Percentiles rank a stretch among this genome's conserved stretches.
Evolutionary conservation across 2,113 vertebrate species (phyloP).

Genomic region (Zootoca vivipara): DNA sequence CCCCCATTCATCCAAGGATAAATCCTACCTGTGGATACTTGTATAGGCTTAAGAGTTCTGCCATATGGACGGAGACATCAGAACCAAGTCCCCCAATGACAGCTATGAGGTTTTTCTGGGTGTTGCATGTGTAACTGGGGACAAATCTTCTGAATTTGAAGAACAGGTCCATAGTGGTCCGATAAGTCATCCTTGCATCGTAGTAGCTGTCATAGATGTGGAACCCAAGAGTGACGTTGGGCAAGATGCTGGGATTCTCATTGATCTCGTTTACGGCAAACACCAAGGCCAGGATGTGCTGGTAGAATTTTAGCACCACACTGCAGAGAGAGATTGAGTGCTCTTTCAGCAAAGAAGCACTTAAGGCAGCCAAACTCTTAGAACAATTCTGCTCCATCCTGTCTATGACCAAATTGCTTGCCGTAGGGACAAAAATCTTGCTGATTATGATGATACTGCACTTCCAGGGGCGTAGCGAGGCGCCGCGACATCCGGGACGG

Average conservation of each 20-base stretch:
- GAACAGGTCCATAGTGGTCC: neutral
- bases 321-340: neutral
- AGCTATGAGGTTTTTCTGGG: neutral
- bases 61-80: neutral
- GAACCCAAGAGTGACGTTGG: neutral
- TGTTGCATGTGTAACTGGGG: neutral
- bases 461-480: no score
- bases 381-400: neutral
- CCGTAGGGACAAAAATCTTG: no score
- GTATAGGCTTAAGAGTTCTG: neutral
- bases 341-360: neutral
- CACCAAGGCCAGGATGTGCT: neutral
- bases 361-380: no score
- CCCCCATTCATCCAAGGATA: neutral
- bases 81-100: neutral
- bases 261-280: neutral
- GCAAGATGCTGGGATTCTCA: neutral
- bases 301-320: neutral
- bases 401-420: neutral
- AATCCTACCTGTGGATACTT: slow-evolving; percentile 2
- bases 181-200: neutral
- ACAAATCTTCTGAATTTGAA: neutral
- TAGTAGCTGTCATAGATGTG: neutral
- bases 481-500: no score
- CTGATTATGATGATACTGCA: no score